Conservation (phyloP, 2,113 vertebrate species). For the Oxygymnocypris stewartii region DNA sequence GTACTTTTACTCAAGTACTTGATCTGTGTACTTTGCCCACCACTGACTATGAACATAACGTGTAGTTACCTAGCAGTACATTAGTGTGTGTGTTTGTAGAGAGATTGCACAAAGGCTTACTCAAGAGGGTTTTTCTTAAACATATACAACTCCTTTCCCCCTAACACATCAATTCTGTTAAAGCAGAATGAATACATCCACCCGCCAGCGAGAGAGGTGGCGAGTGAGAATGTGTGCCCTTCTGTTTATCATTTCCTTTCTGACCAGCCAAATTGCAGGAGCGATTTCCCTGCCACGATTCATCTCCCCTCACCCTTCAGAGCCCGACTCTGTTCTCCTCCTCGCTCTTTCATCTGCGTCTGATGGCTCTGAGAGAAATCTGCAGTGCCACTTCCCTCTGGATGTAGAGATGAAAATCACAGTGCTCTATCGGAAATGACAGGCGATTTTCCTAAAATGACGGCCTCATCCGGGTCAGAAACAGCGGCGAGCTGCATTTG, state of each 20-base stretch:
- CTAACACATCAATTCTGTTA: background rate
- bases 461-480: background rate
- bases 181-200: constrained; percentile 47
- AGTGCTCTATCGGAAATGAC: constrained; percentile 14
- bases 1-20: no score
- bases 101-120: background rate
- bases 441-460: background rate
- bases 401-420: constrained; percentile 7
- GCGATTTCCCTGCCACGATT: constrained; percentile 37
- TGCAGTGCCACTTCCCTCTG: constrained; percentile 33
- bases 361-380: constrained; percentile 25
- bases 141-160: background rate
- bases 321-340: no score
- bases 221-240: constrained; percentile 14
- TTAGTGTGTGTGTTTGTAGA: background rate
- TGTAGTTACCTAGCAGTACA: background rate
- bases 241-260: constrained; percentile 31
- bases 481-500: background rate
- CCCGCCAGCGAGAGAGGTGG: constrained; percentile 17
- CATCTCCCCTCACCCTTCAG: constrained; percentile 35
- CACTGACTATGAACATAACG: no score
- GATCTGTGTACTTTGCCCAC: no score
- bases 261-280: constrained; percentile 34
- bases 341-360: constrained; percentile 23
- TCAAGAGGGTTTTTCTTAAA: background rate